Base-by-base conservation (phyloP, 2,113 vertebrate genomes). In the Nibea albiflora region DNA sequence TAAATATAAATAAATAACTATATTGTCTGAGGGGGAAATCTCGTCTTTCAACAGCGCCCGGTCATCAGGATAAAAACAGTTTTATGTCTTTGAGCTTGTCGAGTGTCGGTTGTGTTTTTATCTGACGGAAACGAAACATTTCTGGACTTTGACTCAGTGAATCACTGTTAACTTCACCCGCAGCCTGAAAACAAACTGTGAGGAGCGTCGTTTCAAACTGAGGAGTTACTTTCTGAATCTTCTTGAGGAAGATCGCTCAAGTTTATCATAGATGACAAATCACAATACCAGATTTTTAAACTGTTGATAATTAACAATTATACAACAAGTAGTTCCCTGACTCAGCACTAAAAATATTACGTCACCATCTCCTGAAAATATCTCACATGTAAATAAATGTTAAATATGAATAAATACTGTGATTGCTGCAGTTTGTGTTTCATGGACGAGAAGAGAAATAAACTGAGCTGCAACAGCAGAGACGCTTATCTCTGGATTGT, bases 71-170 rank as follows among this genome's bases (percentile, higher is more conserved):
- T 50, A 5, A 66, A 56, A 70, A 16, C 58, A 3, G 26, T 44
- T 52, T 50, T 63, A 52, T 24, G n/a, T 52, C 24, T 46, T 24
- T 42, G 11, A 35, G 58, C 54, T 60, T 60, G 19, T 65, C 50
- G 46, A 39, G 26, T 26, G 66, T 26, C 57, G 11, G 46, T 20
- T 66, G 52, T 58, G 57, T 44, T 60, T 76, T 72, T 67, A 67
- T 76, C 78, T 31, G 35, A 71, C 47, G 49, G 73, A 10, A 63
- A 22, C 6, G 16, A 79, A 14, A 20, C 24, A 14, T 35, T 42
- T 44, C 47, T 73, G 61, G 60, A 84, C 81, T 78, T 71, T 75
- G 73, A 62, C 58, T 35, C 66, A 61, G 8, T 17, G 15, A 74
- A 56, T 80, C 62, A 47, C 12, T 54, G 28, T 35, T 35, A 24